Percentiles rank a stretch among this genome's conserved stretches.
Evolutionary conservation across 2,888 invertebrate species (phyloP).

Genomic region (Mimachlamys varia): DNA sequence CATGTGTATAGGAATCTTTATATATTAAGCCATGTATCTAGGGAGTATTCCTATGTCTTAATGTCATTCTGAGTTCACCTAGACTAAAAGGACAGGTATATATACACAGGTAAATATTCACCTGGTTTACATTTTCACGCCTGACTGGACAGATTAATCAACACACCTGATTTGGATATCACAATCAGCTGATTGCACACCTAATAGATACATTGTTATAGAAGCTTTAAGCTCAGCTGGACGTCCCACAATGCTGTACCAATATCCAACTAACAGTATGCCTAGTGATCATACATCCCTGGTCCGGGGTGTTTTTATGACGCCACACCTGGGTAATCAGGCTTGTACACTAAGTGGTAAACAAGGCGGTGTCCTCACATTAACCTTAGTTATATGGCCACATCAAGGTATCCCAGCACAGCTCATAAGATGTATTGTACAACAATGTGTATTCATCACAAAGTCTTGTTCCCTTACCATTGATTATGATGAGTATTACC

Average conservation of each 20-base stretch:
- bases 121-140: slow-evolving; percentile 5
- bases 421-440: no score
- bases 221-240: neutral
- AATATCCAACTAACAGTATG: neutral
- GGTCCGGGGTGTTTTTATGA: neutral
- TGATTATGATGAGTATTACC: no score
- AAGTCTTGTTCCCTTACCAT: no score
- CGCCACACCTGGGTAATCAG: slow-evolving; percentile 4
- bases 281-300: neutral
- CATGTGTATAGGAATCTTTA: neutral
- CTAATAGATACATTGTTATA: neutral
- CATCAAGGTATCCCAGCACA: neutral
- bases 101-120: slow-evolving; percentile 11
- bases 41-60: neutral
- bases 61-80: neutral
- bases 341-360: neutral
- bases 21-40: neutral
- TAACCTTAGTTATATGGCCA: slow-evolving; percentile 13
- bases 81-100: neutral
- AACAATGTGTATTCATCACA: no score
- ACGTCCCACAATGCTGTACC: neutral
- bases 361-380: neutral
- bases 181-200: slow-evolving; percentile 4
- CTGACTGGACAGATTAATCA: slow-evolving; percentile 18
- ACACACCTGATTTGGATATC: neutral